Conservation (phyloP, 2,113 vertebrate genomes). For the Lepisosteus osseus region DNA sequence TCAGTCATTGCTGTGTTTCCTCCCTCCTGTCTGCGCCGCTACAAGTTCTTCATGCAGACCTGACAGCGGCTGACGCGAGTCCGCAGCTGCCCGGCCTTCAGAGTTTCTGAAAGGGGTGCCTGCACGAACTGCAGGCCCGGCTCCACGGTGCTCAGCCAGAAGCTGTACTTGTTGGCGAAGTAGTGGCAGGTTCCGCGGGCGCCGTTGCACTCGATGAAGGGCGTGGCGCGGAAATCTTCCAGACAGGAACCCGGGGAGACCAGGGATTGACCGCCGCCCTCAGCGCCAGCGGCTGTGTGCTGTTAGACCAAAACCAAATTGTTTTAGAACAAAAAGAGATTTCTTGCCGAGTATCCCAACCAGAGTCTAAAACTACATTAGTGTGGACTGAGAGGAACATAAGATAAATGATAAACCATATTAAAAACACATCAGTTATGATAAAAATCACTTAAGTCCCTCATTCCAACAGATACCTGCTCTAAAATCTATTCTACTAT, state of each 20-base stretch:
- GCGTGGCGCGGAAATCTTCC: slow-evolving; percentile 89
- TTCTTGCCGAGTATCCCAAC: too few relatives aligned
- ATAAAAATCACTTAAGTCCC: too few relatives aligned
- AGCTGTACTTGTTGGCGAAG: slow-evolving; percentile 95
- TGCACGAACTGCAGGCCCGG: slow-evolving; percentile 69
- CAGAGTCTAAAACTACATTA: too few relatives aligned
- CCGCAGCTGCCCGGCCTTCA: slow-evolving; percentile 83
- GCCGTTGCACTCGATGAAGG: slow-evolving; percentile 93
- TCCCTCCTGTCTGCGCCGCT: slow-evolving; percentile 31
- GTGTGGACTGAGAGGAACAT: too few relatives aligned
- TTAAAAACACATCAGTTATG: too few relatives aligned
- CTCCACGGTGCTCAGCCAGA: slow-evolving; percentile 87
- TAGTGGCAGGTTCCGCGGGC: slow-evolving; percentile 87
- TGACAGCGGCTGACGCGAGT: slow-evolving; percentile 88
- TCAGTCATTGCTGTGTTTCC: neutral
- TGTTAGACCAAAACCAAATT: slow-evolving; percentile 41
- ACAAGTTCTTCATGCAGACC: slow-evolving; percentile 94
- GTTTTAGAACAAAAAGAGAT: neutral
- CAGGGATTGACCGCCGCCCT: slow-evolving; percentile 90
- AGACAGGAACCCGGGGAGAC: slow-evolving; percentile 92
- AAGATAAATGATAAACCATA: too few relatives aligned
- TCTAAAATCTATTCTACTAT: too few relatives aligned
- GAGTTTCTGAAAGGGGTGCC: slow-evolving; percentile 64
- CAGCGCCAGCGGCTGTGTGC: slow-evolving; percentile 86
- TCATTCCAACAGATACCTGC: too few relatives aligned